These are phyloP conservation scores for Tretioscincus oriximinensis DNA, from an alignment of 2,113 vertebrate genomes.

Conservation along the genomic window DNA sequence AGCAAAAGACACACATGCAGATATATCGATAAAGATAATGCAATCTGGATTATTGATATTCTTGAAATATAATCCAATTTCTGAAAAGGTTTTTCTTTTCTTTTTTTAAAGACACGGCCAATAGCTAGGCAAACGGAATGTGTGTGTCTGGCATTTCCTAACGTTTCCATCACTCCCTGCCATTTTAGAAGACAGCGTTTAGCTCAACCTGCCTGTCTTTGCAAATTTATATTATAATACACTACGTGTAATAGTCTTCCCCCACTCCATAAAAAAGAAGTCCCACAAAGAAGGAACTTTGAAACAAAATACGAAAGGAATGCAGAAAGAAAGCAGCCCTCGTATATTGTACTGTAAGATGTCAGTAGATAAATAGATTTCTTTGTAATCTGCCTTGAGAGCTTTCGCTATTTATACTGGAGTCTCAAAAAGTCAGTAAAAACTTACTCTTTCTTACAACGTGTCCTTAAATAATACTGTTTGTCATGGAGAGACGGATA, in stretches of 20 bases:
- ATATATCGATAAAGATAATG: slow-evolving; percentile 33
- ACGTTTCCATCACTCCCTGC: slow-evolving; percentile 39
- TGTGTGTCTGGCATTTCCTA: slow-evolving; percentile 24
- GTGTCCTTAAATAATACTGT: background rate
- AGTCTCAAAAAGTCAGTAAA: slow-evolving; percentile 38
- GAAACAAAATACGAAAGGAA: slow-evolving; percentile 26
- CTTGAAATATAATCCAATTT: slow-evolving; percentile 39
- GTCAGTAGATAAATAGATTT: slow-evolving; percentile 20
- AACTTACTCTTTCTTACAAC: background rate
- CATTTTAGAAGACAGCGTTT: slow-evolving; percentile 23
- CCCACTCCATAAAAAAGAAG: too few relatives aligned
- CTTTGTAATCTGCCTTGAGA: slow-evolving; percentile 12
- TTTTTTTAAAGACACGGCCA: background rate
- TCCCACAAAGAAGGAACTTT: slow-evolving; percentile 8
- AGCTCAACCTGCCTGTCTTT: slow-evolving; percentile 22
- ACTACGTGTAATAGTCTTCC: slow-evolving; percentile 8
- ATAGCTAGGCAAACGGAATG: slow-evolving; percentile 25
- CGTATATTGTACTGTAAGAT: slow-evolving; percentile 34
- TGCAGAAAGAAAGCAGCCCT: slow-evolving; percentile 28
- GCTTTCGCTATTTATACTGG: slow-evolving; percentile 22
- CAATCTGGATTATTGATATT: slow-evolving; percentile 21
- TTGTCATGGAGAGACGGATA: background rate
- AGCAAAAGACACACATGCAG: slow-evolving; percentile 14
- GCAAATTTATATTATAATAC: slow-evolving; percentile 22
- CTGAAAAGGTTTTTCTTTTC: background rate